Evolutionary conservation across 2,888 invertebrate genomes (phyloP).

Genomic region (Crepidodera aurea): DNA sequence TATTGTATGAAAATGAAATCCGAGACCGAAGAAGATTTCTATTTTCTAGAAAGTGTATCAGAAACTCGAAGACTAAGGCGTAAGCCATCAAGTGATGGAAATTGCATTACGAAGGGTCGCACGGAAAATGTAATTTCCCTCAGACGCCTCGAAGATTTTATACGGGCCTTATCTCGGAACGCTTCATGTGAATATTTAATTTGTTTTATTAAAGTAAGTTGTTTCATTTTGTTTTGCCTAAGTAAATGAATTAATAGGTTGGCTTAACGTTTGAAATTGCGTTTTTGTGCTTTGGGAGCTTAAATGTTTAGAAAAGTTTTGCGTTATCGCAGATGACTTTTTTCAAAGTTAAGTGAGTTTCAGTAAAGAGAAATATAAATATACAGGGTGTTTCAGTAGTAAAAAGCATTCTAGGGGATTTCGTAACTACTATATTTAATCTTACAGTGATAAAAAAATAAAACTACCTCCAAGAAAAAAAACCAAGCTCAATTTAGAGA

Average conservation of each 20-base stretch:
- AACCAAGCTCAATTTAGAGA: too few relatives aligned
- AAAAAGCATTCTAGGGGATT: too few relatives aligned
- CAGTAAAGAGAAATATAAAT: too few relatives aligned
- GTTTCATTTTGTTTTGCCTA: slow-evolving; percentile 31
- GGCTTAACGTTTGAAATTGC: slow-evolving; percentile 17
- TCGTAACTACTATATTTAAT: too few relatives aligned
- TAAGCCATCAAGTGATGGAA: slow-evolving; percentile 57
- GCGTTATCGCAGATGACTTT: too few relatives aligned
- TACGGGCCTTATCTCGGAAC: slow-evolving; percentile 48
- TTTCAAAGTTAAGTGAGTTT: too few relatives aligned
- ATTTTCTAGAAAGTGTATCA: slow-evolving; percentile 32
- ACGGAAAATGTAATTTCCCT: slow-evolving; percentile 57
- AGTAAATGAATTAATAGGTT: slow-evolving; percentile 32
- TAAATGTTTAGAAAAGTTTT: not conserved
- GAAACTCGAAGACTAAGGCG: slow-evolving; percentile 41
- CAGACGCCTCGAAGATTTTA: slow-evolving; percentile 54
- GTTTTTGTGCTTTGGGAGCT: slow-evolving; percentile 3
- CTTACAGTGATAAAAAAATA: too few relatives aligned
- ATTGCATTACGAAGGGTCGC: slow-evolving; percentile 56
- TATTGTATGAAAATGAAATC: slow-evolving; percentile 24
- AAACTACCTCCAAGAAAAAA: too few relatives aligned
- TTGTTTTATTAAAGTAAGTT: slow-evolving; percentile 39
- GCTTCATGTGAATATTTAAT: slow-evolving; percentile 44
- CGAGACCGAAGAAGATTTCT: slow-evolving; percentile 19
- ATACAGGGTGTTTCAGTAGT: too few relatives aligned